Base-by-base conservation (phyloP, 2,888 invertebrate genomes). In the Drosophila prostipennis region DNA sequence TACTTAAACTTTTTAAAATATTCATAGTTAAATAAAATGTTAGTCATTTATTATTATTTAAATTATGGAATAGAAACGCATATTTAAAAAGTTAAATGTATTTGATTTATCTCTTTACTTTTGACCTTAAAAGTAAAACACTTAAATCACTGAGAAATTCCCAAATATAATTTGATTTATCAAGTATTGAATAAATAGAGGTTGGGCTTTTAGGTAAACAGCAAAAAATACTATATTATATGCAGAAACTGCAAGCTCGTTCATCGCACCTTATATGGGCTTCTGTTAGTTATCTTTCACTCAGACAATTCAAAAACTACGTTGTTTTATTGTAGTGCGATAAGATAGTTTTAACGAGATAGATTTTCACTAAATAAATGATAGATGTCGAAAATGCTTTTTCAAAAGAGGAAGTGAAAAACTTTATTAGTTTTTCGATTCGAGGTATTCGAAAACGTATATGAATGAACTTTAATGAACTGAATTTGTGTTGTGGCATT, bases 401-500 rank as follows among this genome's bases (percentile, higher is more conserved):
- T 19, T 39, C 1, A 14, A 7, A 11, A 10, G 10, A 11, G 11
- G 34, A 3, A 34, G 10, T 34, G 11, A 34, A 34, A 34, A 19
- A 19, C 19, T 2, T 19, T 19, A 19, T 19, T 19, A 19, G 19
- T 19, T 19, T 19, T 19, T 19, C 19, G 2, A 3, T 19, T 19
- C 19, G 0, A 19, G 19, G 19, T 19, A 3, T 19, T 19, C 3
- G 3, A 19, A 19, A 19, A 19, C 19, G 16, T 14, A 23, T 13
- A 39, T 10, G 14, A 26, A 11, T 13, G 23, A 48, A 3, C 32
- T 37, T 37, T 14, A 14, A 6, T 39, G 13, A 46, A 57, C 46
- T 46, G 16, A 40, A 39, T 19, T 57, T 13, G 16, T 32, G 48
- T 13, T 46, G 10, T 34, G 61, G 46, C 13, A n/a, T 32, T 40